Evolutionary conservation across 1,140 invertebrate species (phyloP).

Genomic region (Carcinoscorpius rotundicauda): DNA sequence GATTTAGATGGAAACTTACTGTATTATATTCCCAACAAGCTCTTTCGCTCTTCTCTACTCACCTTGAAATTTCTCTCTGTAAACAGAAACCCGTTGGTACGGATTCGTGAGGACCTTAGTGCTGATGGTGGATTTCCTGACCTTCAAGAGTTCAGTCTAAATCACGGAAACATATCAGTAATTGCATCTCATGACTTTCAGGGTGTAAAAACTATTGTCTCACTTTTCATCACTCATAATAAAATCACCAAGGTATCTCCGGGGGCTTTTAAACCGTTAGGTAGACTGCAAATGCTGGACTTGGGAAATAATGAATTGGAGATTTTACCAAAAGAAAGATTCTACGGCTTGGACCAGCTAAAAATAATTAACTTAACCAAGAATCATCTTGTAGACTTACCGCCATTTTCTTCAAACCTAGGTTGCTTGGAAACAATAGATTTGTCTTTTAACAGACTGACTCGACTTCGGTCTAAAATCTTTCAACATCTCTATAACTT

Average conservation of each 20-base stretch:
- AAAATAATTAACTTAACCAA: constrained; percentile 64
- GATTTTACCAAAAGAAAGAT: constrained; percentile 65
- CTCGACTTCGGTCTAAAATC: constrained; percentile 55
- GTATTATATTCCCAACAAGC: constrained; percentile 56
- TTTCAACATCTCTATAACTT: constrained; percentile 49
- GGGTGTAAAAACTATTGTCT: constrained; percentile 62
- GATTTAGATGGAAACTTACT: constrained; percentile 70
- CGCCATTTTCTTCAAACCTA: constrained; percentile 66
- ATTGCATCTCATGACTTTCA: constrained; percentile 78
- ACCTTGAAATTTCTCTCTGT: constrained; percentile 62
- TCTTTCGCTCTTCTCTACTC: constrained; percentile 49
- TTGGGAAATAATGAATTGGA: constrained; percentile 71
- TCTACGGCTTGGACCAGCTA: constrained; percentile 59
- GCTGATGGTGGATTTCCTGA: constrained; percentile 43
- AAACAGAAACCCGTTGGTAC: constrained; percentile 61
- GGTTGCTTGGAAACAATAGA: constrained; percentile 56
- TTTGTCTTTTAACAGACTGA: constrained; percentile 69
- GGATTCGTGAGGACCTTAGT: constrained; percentile 38
- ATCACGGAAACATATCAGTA: constrained; percentile 66
- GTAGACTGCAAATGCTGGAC: constrained; percentile 62
- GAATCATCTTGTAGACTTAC: constrained; percentile 65
- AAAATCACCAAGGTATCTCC: constrained; percentile 66
- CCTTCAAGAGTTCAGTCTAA: constrained; percentile 65
- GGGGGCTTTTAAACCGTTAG: constrained; percentile 62
- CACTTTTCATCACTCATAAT: constrained; percentile 58